These are phyloP conservation scores for Idaea biselata DNA, from an alignment of 2,888 invertebrate species.

Conservation along the genomic window DNA sequence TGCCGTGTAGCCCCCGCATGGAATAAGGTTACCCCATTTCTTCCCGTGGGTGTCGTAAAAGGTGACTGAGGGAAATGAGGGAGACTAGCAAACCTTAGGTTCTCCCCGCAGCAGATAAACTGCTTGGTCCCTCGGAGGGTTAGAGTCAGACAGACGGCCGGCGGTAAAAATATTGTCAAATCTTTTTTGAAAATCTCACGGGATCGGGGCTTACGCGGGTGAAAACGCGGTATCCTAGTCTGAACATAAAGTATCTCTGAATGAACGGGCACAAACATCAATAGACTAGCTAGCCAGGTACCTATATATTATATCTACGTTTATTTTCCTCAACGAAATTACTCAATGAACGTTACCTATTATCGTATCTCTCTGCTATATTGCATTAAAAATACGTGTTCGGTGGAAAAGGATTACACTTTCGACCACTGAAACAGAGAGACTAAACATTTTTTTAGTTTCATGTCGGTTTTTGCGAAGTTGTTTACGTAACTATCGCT, in stretches of 20 bases:
- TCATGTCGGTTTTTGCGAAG: neutral
- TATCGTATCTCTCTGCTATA: neutral
- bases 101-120: no score
- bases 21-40: no score
- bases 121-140: no score
- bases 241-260: neutral
- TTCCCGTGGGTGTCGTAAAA: no score
- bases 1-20: no score
- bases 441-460: neutral
- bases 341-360: slow-evolving; percentile 1
- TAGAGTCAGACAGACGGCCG: no score
- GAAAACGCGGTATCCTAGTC: no score
- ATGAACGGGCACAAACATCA: neutral
- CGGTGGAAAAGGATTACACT: neutral
- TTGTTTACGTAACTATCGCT: neutral
- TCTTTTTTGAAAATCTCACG: no score
- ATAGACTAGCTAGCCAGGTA: neutral
- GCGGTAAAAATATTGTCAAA: no score
- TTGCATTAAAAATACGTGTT: neutral
- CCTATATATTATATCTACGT: neutral
- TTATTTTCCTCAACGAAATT: neutral
- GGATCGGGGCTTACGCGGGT: no score
- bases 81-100: no score
- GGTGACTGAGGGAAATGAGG: no score
- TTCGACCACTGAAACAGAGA: neutral